Evolutionary conservation across 1,140 invertebrate species (phyloP), one percentile per base, ranked within the genome.

Genomic region (Lordiphosa mommai): DNA sequence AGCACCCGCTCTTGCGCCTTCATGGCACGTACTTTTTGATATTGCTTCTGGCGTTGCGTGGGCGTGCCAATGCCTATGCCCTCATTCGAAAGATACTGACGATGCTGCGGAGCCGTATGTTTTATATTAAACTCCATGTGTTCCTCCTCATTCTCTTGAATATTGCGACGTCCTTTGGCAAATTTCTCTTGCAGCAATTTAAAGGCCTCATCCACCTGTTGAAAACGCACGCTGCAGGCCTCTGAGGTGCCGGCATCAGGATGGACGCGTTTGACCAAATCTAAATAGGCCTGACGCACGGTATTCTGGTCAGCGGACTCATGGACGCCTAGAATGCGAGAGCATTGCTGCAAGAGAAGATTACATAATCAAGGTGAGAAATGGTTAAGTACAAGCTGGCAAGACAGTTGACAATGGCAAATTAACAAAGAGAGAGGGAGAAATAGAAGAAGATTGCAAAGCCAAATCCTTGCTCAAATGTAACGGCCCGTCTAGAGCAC

Each of bases 41-140:
- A 94, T 72, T 96, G 94, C 61, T 93, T 94, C 72, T 96, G 91
- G 47, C 96, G 89, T 88, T 96, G 94, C 44, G 90, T 93, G 0
- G 93, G 94, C 4, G 94, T 95, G 0, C 96, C 96, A 46, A 91
- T 86, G 0, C 96, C 96, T 7, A 94, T 87, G 13, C 94, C 94
- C 67, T 95, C 95, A 88, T 93, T 95, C 52, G 91, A 94, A 33
- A 97, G 90, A 86, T 95, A 97, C 76, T 96, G 95, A 20, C 96
- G 91, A 86, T 97, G 96, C 88, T 97, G 96, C 0, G 96, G 95
- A 12, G 94, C 94, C 57, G 94, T 96, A 73, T 97, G 95, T 92
- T 95, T 72, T 7, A 91, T 90, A 77, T 92, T 90, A 65, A 90
- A 91, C 29, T 90, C 89, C 65, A 88, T 89, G 34, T 90, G 80